A percentile compares a stretch with the other conserved stretches of the same genome.
Conservation (phyloP, 2,888 invertebrate genomes). For the Netelia inedita region DNA sequence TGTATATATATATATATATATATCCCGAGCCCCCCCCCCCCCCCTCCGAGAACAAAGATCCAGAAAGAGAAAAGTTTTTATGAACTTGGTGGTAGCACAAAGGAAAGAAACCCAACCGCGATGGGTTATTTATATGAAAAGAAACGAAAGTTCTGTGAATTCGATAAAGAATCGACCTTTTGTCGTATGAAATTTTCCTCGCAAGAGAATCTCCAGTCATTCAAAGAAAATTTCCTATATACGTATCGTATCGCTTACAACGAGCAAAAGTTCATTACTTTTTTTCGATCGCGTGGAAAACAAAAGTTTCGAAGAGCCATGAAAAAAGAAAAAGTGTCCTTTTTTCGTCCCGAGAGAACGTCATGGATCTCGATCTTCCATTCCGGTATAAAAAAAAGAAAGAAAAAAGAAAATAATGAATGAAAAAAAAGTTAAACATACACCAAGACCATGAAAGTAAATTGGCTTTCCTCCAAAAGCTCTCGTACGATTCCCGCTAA, state of each 20-base stretch:
- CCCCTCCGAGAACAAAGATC: slow-evolving; percentile 28
- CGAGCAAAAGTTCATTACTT: slow-evolving; percentile 26
- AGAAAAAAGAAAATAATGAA: neutral
- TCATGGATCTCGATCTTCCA: neutral
- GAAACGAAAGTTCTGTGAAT: slow-evolving; percentile 21
- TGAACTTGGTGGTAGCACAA: slow-evolving; percentile 27
- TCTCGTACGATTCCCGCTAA: neutral
- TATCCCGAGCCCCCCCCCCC: neutral
- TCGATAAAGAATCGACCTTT: slow-evolving; percentile 3
- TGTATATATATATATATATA: neutral
- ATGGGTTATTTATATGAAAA: slow-evolving; percentile 1
- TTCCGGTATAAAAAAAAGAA: neutral
- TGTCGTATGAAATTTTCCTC: neutral
- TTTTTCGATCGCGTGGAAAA: neutral
- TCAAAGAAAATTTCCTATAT: neutral
- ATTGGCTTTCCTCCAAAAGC: slow-evolving; percentile 27
- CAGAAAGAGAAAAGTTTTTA: slow-evolving; percentile 42
- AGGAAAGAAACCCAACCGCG: neutral
- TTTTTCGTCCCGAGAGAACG: neutral
- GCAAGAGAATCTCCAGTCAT: neutral
- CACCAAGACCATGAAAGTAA: slow-evolving; percentile 7
- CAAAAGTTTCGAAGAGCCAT: neutral
- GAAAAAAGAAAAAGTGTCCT: neutral
- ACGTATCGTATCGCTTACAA: neutral
- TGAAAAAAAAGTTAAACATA: no score